Base-by-base conservation (phyloP, 2,113 vertebrate genomes). In the Galemys pyrenaicus region DNA sequence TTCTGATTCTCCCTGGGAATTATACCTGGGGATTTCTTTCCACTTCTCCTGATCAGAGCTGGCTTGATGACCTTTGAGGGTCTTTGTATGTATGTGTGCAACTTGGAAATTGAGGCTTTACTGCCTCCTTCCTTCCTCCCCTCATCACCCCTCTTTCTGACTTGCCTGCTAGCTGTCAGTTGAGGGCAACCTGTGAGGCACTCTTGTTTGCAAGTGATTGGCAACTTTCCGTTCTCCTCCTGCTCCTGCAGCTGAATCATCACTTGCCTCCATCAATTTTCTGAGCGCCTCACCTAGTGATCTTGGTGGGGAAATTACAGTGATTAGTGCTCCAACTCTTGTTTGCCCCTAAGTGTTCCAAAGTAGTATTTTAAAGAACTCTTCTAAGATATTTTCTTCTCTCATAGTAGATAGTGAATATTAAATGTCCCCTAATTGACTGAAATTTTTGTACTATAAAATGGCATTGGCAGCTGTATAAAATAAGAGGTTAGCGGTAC, bases 361-460 rank as follows among this genome's bases (percentile, higher is more conserved):
- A 78, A 90, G 85, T 71, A 78, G 81, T 92, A 26, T 90, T 94
- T 75, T 49, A 60, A 32, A 81, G 79, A 87, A 75, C 46, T 93
- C 78, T 82, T 83, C n/a, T 30, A 73, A 77, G 83, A 81, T 87
- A 44, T 26, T 74, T 78, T 80, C 44, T 93, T 71, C 67, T 84
- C 70, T 92, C 30, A 32, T 32, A 39, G 71, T 81, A 87, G 83
- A 78, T 87, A 85, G 84, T 94, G 75, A 92, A n/a, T 94, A 90
- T 94, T 77, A 94, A 85, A 78, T 37, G 41, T 68, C 65, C 73
- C 79, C 77, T 88, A 94, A 71, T 60, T 85, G 58, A 78, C 67
- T 84, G 68, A 68, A 44, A 88, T 64, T 86, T 67, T 62, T 91
- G 22, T 68, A 17, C 90, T 68, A 37, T 78, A 60, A 80, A 85